These are phyloP conservation scores for Oncorhynchus kisutch DNA, from an alignment of 2,113 vertebrate genomes.

Conservation along the genomic window DNA sequence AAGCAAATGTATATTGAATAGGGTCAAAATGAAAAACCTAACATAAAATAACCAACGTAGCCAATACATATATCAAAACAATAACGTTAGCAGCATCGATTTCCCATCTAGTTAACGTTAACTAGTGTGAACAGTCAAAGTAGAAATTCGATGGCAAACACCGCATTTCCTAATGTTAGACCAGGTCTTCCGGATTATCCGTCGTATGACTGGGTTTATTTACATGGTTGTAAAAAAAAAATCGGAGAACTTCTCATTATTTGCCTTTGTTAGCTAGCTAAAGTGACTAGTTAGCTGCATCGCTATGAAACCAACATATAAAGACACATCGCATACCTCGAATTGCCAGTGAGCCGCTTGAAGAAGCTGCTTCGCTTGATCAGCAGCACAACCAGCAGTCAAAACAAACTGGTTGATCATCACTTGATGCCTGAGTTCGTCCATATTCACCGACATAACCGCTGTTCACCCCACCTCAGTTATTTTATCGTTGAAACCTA, in stretches of 20 bases:
- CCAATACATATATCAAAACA: no score
- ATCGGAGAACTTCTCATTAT: background rate
- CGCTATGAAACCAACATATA: background rate
- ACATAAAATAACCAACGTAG: no score
- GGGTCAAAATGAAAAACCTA: no score
- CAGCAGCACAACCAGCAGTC: conserved; percentile 78
- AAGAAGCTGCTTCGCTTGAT: conserved; percentile 91
- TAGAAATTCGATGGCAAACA: no score
- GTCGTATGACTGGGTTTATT: background rate
- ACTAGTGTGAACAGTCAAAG: no score
- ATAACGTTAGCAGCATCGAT: no score
- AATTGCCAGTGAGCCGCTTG: conserved; percentile 95
- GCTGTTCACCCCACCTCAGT: conserved; percentile 18
- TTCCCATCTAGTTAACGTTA: no score
- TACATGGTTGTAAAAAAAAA: background rate
- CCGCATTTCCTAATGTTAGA: no score
- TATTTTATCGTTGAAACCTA: background rate
- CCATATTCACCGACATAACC: conserved; percentile 88
- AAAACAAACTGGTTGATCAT: conserved; percentile 80
- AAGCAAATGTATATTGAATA: no score
- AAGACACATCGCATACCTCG: conserved; percentile 75
- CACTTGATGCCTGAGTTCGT: conserved; percentile 86
- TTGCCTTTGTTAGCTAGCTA: background rate
- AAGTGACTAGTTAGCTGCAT: background rate
- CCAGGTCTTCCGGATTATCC: no score